Percentiles rank a stretch among this genome's conserved stretches.
Conservation (phyloP, 2,888 invertebrate genomes). For the Balanococcus diminutus region DNA sequence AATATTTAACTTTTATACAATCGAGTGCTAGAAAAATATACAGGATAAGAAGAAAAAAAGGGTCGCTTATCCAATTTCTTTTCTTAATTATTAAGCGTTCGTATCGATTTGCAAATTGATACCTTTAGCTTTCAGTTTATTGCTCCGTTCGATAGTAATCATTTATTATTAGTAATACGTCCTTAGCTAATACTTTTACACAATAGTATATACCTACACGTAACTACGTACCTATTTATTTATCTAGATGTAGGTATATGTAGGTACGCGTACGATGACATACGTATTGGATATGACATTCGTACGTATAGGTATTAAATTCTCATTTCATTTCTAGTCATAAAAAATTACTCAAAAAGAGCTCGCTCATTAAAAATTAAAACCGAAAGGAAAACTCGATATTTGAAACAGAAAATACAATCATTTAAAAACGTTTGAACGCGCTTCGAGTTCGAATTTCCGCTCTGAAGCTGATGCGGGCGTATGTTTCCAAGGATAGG, state of each 20-base stretch:
- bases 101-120: not conserved
- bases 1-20: not conserved
- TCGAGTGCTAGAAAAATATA: not conserved
- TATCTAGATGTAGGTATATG: not conserved
- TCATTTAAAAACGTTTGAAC: not conserved
- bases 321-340: not conserved
- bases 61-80: not conserved
- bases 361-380: not conserved
- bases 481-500: conserved; percentile 36
- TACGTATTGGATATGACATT: not conserved
- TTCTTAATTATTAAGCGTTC: not conserved
- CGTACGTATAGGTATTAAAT: not conserved
- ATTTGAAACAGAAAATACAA: not conserved
- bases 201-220: not conserved
- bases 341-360: not conserved
- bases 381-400: not conserved
- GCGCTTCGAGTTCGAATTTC: not conserved
- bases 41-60: not conserved
- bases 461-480: conserved; percentile 2
- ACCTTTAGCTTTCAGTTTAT: not conserved
- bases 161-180: not conserved
- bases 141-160: not conserved
- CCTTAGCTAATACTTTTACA: not conserved
- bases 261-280: not conserved
- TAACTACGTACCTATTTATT: not conserved